Evolutionary conservation across 2,113 vertebrate genomes (phyloP).

Genomic region (Ptyas mucosa): DNA sequence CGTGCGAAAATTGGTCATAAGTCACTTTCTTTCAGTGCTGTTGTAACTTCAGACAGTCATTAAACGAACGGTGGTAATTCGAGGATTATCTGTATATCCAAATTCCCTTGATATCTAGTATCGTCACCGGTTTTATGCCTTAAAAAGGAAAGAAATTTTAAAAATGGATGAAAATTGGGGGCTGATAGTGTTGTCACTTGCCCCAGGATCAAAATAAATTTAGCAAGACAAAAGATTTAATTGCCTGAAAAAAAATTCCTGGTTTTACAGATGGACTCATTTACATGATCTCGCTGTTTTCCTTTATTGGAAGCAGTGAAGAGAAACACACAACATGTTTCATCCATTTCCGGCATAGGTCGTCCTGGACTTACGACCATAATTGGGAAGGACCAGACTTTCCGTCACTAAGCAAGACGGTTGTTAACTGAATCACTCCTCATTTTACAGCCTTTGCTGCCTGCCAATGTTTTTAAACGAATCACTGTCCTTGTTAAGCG

Average conservation of each 20-base stretch:
- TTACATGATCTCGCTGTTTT: neutral
- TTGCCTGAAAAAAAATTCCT: neutral
- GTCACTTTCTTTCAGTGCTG: too few species aligned
- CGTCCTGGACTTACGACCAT: neutral
- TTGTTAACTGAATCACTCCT: too few species aligned
- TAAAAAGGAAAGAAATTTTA: neutral
- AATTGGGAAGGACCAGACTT: too few species aligned
- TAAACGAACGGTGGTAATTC: neutral
- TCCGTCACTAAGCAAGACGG: too few species aligned
- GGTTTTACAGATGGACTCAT: neutral
- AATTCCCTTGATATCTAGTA: neutral
- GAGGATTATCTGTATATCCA: neutral
- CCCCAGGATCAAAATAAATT: conserved; percentile 25
- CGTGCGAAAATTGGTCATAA: too few species aligned
- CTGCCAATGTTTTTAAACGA: too few species aligned
- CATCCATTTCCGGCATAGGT: neutral
- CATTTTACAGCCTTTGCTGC: too few species aligned
- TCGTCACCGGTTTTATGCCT: conserved; percentile 4
- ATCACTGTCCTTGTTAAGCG: too few species aligned
- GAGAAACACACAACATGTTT: neutral
- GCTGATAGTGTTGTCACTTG: neutral
- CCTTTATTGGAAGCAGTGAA: neutral
- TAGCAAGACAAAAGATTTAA: neutral
- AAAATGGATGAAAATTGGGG: neutral
- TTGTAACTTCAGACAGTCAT: neutral